Base-by-base conservation (phyloP, 2,113 vertebrate species). In the Prietella phreatophila region DNA sequence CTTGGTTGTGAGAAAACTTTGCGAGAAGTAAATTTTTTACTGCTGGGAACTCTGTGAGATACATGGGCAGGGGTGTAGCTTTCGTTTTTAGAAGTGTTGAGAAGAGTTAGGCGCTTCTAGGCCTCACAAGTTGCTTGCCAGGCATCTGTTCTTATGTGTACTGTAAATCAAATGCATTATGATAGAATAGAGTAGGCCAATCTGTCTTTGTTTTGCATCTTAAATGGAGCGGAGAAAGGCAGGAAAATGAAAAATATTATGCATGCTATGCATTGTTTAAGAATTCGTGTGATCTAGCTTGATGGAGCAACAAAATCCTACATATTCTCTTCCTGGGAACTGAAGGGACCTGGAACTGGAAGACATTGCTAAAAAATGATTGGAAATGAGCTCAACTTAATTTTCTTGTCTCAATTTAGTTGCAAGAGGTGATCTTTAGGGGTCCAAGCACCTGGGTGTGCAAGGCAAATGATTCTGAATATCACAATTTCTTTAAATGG, bases 151-250 rank as follows among this genome's bases (percentile, higher is more conserved):
- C 22, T 61, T 25, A 61, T 61, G 80, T 17, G 80, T 5, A 3
- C 42, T 27, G 33, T 61, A 82, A 82, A 82, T 82, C 80, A 61
- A 61, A 42, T 27, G 2, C 10, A 3, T 82, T 82, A 3, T 15
- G 20, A 39, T 27, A 39, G 76, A 82, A 60, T 1, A 25, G 20
- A 20, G 79, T 33, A 58, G 56, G 22, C 20, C 53, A 80, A 33
- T 80, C 76, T 80, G 76, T 80, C 76, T 55, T 80, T 80, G 76
- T 55, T 80, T 80, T 80, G 76, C n/a, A 55, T 80, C 33, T 39
- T 82, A 61, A 82, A 82, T 82, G 33, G 19, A 82, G 80, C 56
- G 36, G 33, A 39, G 20, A 42, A 36, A 39, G 22, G 80, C 56
- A 39, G 80, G 58, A 82, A 36, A 82, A 60, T 36, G 53, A 82